These are phyloP conservation scores for Drosophila longiperda DNA, from an alignment of 2,888 invertebrate genomes.

Conservation along the genomic window DNA sequence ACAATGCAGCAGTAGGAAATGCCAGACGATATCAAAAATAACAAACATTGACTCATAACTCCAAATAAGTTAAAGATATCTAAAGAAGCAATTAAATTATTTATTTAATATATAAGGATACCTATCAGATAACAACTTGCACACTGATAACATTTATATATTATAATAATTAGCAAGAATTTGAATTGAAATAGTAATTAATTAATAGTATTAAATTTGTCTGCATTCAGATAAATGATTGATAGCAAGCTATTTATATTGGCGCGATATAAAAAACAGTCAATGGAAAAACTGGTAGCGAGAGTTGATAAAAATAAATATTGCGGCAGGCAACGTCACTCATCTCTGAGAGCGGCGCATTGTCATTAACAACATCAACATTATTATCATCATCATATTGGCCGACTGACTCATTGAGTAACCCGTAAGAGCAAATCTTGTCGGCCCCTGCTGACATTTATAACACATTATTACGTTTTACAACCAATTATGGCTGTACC, in stretches of 20 bases:
- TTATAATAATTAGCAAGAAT: neutral
- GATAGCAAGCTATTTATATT: conserved; percentile 7
- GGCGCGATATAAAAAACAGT: conserved; percentile 14
- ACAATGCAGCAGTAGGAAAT: neutral
- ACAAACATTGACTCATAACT: conserved; percentile 19
- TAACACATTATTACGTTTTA: conserved; percentile 20
- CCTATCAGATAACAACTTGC: conserved; percentile 5
- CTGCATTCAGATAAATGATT: neutral
- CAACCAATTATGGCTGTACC: conserved; percentile 13
- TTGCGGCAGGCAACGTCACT: conserved; percentile 54
- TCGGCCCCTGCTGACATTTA: conserved; percentile 29
- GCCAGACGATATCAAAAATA: conserved; percentile 5
- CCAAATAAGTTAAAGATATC: conserved; percentile 13
- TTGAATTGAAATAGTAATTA: neutral
- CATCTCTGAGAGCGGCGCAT: conserved; percentile 13
- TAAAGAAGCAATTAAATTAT: conserved; percentile 22
- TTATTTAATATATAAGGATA: conserved; percentile 17
- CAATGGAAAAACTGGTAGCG: conserved; percentile 7
- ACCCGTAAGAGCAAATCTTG: conserved; percentile 17
- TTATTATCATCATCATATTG: conserved; percentile 6
- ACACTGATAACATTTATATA: conserved; percentile 5
- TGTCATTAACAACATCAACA: conserved; percentile 1
- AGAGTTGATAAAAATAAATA: conserved; percentile 28
- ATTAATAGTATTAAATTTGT: no score
- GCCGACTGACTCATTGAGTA: conserved; percentile 41